These are phyloP conservation scores for Bradypus variegatus DNA, from an alignment of 2,797 vertebrate species.

Conservation along the genomic window DNA sequence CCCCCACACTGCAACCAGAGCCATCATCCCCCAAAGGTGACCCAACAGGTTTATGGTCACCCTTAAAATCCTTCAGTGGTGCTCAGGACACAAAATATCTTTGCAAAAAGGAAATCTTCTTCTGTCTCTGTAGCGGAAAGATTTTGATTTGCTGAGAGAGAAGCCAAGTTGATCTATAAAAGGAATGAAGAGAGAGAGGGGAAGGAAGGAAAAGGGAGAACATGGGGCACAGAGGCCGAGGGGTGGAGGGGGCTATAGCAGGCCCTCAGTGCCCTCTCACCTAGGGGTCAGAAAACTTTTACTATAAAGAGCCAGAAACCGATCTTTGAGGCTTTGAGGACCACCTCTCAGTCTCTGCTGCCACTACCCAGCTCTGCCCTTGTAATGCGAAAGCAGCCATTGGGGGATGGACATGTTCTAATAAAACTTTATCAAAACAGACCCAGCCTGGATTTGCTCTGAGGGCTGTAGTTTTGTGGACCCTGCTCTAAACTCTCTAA, in stretches of 20 bases:
- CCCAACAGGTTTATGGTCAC: too few species aligned
- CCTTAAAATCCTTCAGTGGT: not conserved
- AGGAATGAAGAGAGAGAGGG: not conserved
- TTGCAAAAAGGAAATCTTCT: not conserved
- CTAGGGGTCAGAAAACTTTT: not conserved
- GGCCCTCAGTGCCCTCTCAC: not conserved
- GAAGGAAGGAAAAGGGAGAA: not conserved
- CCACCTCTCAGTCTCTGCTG: not conserved
- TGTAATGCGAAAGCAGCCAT: not conserved
- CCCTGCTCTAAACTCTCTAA: not conserved
- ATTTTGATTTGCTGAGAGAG: not conserved
- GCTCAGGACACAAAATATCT: not conserved
- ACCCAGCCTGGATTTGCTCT: not conserved
- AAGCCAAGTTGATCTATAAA: not conserved
- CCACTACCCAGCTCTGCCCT: not conserved
- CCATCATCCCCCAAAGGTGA: not conserved
- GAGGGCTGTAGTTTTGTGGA: not conserved
- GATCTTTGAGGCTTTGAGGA: not conserved
- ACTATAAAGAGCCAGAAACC: not conserved
- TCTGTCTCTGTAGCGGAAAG: not conserved
- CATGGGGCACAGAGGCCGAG: too few species aligned
- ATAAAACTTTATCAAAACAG: not conserved
- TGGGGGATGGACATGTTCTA: not conserved
- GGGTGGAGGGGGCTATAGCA: not conserved
- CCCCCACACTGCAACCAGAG: not conserved